Evolutionary conservation across 2,888 invertebrate genomes (phyloP).

Genomic region (Calliopum simillimum): DNA sequence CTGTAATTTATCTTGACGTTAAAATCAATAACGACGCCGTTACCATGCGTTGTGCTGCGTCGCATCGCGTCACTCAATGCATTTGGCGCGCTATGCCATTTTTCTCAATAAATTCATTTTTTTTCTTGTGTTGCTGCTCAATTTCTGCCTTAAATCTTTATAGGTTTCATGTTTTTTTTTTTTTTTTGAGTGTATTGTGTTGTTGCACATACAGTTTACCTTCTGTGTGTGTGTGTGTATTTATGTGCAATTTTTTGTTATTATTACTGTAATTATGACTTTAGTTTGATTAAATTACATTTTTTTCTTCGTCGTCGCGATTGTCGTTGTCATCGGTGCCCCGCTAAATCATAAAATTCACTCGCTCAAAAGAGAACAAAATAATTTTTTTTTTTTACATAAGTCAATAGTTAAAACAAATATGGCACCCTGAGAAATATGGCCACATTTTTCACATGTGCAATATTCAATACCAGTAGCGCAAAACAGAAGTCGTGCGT

Average conservation of each 20-base stretch:
- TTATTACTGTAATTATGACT: constrained; percentile 35
- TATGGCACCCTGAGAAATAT: background rate
- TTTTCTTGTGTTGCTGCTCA: background rate
- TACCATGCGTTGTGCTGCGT: constrained; percentile 38
- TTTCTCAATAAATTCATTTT: background rate
- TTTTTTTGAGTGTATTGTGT: constrained; percentile 31
- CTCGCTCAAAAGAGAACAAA: constrained; percentile 6
- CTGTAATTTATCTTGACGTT: constrained; percentile 65
- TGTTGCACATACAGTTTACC: constrained; percentile 53
- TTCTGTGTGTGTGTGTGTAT: constrained; percentile 41
- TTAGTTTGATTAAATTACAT: constrained; percentile 33
- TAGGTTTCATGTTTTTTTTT: constrained; percentile 43
- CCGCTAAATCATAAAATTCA: background rate
- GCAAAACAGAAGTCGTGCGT: no score
- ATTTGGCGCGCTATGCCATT: constrained; percentile 16
- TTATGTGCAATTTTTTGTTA: constrained; percentile 24
- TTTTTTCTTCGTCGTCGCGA: no score
- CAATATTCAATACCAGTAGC: no score
- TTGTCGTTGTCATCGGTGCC: background rate
- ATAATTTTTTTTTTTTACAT: constrained; percentile 3
- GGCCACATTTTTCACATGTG: no score
- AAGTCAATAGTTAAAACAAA: background rate
- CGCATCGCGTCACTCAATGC: background rate
- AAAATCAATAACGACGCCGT: constrained; percentile 64
- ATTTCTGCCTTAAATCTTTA: background rate